Conservation (phyloP, 2,797 vertebrate species). For the Crax fasciolata region DNA sequence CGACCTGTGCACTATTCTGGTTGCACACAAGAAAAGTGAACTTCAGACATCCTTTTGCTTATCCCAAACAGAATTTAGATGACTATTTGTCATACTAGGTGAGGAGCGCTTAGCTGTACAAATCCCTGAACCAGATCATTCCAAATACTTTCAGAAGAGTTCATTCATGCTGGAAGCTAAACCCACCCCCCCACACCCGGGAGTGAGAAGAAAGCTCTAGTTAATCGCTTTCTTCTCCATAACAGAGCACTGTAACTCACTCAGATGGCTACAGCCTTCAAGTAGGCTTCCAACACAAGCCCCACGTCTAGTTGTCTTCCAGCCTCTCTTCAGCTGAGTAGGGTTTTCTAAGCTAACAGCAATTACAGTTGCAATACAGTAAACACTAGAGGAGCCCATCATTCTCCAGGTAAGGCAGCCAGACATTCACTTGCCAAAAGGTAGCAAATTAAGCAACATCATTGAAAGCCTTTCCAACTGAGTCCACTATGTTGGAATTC, state of each 20-base stretch:
- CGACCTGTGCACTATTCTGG: neutral
- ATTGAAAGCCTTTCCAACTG: neutral
- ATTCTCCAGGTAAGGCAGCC: neutral
- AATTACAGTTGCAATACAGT: neutral
- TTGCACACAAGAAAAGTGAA: neutral
- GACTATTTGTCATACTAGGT: neutral
- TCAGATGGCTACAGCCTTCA: neutral
- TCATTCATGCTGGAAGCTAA: neutral
- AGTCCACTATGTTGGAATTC: accelerated
- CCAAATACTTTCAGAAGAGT: neutral
- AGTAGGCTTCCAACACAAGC: neutral
- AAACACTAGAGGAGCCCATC: neutral
- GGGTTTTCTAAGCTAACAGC: neutral
- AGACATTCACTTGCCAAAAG: neutral
- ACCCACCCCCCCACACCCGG: neutral
- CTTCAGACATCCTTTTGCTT: neutral
- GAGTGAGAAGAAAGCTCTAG: neutral
- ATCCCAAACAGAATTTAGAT: neutral
- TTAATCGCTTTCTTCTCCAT: neutral
- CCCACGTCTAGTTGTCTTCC: neutral
- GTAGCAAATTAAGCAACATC: neutral
- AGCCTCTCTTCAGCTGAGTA: neutral
- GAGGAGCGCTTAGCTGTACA: neutral
- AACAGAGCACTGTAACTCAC: neutral
- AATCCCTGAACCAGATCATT: neutral